These are phyloP conservation scores for Poecilia picta DNA, from an alignment of 2,797 vertebrate genomes.

Conservation along the genomic window DNA sequence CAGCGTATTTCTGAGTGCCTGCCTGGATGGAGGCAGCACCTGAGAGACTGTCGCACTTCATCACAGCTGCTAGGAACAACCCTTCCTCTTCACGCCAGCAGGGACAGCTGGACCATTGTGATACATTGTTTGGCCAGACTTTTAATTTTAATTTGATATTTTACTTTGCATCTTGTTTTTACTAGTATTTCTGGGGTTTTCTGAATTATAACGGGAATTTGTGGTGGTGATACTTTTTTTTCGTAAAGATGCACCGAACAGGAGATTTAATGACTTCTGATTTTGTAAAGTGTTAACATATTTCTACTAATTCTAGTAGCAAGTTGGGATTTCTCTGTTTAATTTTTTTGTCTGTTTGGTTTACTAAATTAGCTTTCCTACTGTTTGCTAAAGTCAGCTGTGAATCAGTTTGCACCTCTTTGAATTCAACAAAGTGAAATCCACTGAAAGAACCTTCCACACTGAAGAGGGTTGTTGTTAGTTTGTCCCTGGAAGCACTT, in stretches of 20 bases:
- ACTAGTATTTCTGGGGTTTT: not conserved
- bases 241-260: not conserved
- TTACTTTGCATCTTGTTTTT: not conserved
- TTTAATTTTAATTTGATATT: not conserved
- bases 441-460: not conserved
- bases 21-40: constrained; percentile 48
- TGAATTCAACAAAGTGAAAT: not conserved
- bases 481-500: not conserved
- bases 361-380: too few species aligned
- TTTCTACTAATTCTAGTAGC: not conserved
- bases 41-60: constrained; percentile 41
- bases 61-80: constrained; percentile 31
- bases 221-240: not conserved
- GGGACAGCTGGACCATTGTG: constrained; percentile 2
- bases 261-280: not conserved
- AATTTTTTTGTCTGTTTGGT: not conserved
- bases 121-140: not conserved
- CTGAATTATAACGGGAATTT: not conserved
- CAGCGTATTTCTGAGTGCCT: constrained; percentile 42
- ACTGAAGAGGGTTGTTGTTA: not conserved
- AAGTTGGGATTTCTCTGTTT: not conserved
- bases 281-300: not conserved
- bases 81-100: constrained; percentile 26
- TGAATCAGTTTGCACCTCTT: not conserved
- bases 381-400: not conserved